Percentiles rank a stretch among this genome's conserved stretches.
These are phyloP conservation scores for Protosalanx chinensis DNA, from an alignment of 2,797 vertebrate species.

Conservation along the genomic window DNA sequence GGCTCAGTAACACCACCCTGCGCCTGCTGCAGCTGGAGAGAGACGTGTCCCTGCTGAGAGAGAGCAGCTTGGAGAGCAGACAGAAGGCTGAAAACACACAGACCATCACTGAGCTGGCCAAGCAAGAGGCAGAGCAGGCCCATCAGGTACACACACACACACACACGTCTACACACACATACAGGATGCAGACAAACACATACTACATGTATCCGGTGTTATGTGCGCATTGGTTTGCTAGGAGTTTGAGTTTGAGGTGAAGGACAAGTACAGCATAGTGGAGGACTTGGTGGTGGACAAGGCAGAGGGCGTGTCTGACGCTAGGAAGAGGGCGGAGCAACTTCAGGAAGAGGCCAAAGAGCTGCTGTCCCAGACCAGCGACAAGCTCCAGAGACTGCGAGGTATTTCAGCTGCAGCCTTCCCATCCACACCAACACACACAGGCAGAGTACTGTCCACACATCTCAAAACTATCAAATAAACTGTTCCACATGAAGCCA, in stretches of 20 bases:
- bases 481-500: too few species aligned
- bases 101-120: slow-evolving; percentile 57
- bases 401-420: slow-evolving; percentile 62
- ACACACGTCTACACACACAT: background rate
- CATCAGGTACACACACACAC: slow-evolving; percentile 72
- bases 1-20: slow-evolving; percentile 79
- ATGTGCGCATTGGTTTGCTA: slow-evolving; percentile 48
- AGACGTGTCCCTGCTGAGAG: slow-evolving; percentile 77
- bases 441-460: background rate
- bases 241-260: slow-evolving; percentile 80
- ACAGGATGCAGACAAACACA: background rate
- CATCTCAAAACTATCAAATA: too few species aligned
- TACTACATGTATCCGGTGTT: background rate
- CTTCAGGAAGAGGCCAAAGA: slow-evolving; percentile 86
- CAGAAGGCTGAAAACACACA: slow-evolving; percentile 64
- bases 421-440: background rate
- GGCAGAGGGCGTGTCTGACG: slow-evolving; percentile 76
- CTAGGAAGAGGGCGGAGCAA: slow-evolving; percentile 77
- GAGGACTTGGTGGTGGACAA: slow-evolving; percentile 81
- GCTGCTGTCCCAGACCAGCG: slow-evolving; percentile 81
- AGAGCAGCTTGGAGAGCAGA: slow-evolving; percentile 72
- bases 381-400: slow-evolving; percentile 82
- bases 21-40: slow-evolving; percentile 81
- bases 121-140: slow-evolving; percentile 71
- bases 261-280: slow-evolving; percentile 72